Conservation (phyloP, 1,140 invertebrate species). For the Psilanteris sp. region DNA sequence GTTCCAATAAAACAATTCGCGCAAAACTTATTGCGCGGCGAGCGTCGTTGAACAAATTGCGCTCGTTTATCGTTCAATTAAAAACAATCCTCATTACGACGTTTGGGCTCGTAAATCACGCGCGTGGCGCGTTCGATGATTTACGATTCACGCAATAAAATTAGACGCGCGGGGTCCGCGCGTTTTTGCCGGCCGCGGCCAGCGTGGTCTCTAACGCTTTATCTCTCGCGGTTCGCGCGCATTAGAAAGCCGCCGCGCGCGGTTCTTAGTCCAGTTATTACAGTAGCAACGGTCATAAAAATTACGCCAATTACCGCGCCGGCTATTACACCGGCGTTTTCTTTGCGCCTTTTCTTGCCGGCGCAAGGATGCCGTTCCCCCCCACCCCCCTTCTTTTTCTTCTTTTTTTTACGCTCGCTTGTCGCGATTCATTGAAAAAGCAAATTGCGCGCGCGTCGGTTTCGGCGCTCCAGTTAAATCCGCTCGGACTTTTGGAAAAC, state of each 20-base stretch:
- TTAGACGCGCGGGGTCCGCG: slow-evolving; percentile 13
- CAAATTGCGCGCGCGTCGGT: slow-evolving; percentile 19
- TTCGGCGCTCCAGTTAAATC: not conserved
- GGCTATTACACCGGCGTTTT: slow-evolving; percentile 50
- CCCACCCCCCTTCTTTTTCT: no score
- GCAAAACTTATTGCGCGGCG: not conserved
- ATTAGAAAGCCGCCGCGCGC: slow-evolving; percentile 56
- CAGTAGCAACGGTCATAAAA: slow-evolving; percentile 55
- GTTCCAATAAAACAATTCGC: slow-evolving; percentile 14
- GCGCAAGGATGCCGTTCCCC: slow-evolving; percentile 49
- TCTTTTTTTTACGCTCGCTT: slow-evolving; percentile 44
- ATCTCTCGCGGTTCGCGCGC: slow-evolving; percentile 43
- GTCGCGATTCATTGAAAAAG: slow-evolving; percentile 41
- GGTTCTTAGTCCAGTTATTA: slow-evolving; percentile 58
- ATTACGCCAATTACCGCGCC: slow-evolving; percentile 51
- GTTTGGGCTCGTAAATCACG: slow-evolving; percentile 37
- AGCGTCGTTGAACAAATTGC: slow-evolving; percentile 9
- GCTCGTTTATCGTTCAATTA: slow-evolving; percentile 25
- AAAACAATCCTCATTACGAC: slow-evolving; percentile 37
- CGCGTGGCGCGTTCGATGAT: slow-evolving; percentile 25
- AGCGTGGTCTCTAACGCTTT: slow-evolving; percentile 22
- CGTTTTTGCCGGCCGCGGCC: slow-evolving; percentile 4
- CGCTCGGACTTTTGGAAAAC: slow-evolving; percentile 5
- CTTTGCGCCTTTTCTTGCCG: slow-evolving; percentile 48
- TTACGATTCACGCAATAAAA: slow-evolving; percentile 51